These are phyloP conservation scores for Mimumesa dahlbomi DNA, from an alignment of 2,888 invertebrate species.

Conservation along the genomic window DNA sequence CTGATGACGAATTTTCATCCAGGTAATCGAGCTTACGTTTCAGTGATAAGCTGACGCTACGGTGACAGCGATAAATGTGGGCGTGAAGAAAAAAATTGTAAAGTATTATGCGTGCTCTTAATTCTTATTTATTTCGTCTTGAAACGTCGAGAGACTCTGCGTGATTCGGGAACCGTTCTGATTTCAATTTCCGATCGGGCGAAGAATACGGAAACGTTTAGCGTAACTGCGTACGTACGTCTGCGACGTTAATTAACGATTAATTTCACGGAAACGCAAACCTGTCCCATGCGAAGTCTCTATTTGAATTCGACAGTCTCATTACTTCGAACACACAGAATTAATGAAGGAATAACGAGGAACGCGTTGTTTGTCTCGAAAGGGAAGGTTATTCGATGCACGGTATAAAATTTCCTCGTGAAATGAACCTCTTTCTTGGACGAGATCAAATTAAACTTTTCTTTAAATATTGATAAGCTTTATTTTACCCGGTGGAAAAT, in stretches of 20 bases:
- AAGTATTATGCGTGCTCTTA: conserved; percentile 60
- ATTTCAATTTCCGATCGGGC: conserved; percentile 4
- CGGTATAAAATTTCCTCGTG: no score
- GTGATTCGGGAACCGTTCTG: conserved; percentile 14
- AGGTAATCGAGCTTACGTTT: conserved; percentile 20
- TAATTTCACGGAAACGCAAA: conserved; percentile 17
- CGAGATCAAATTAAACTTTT: background rate
- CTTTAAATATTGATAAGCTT: background rate
- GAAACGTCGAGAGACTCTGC: conserved; percentile 27
- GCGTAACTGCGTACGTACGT: conserved; percentile 14
- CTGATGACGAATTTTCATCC: conserved; percentile 39
- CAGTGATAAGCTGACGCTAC: conserved; percentile 16
- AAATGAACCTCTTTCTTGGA: background rate
- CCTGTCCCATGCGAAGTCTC: conserved; percentile 28
- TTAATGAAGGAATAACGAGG: background rate
- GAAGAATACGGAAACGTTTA: conserved; percentile 6
- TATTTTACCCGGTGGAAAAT: conserved; percentile 14
- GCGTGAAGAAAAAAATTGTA: conserved; percentile 59
- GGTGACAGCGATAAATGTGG: conserved; percentile 30
- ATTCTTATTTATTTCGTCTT: conserved; percentile 63
- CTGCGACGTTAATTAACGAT: conserved; percentile 5
- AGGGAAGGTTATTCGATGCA: background rate
- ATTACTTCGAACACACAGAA: background rate
- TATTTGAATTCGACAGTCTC: conserved; percentile 53
- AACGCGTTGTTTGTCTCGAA: background rate